Evolutionary conservation across 2,888 invertebrate genomes (phyloP), one percentile per base, ranked within the genome.

Genomic region (Malthinus seriepunctatus): DNA sequence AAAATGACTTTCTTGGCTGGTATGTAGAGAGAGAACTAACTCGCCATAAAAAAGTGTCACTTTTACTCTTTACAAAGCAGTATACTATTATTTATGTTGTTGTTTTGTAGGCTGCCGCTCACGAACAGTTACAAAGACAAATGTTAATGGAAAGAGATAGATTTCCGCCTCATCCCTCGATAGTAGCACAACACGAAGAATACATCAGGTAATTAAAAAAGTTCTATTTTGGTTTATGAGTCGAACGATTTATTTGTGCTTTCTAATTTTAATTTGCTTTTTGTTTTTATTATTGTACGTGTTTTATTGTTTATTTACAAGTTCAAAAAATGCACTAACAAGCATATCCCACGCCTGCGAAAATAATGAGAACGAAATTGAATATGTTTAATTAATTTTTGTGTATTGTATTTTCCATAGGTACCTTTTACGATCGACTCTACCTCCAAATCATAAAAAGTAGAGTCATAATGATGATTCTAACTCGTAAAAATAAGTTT

Each of bases 101-200:
- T 58, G 53, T 56, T 76, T n/a, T 83, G 69, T 86, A 89, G 78
- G 87, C 86, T 66, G 89, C 88, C 34, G 91, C 92, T 63, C 92
- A 93, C 73, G 93, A 93, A 78, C 92, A 92, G 75, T 80, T 93
- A 64, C 92, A 93, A 79, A 85, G 93, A 66, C 93, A 93, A 75
- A 83, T 93, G 79, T 81, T 93, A 78, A 73, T 93, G 79, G 93
- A 93, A 77, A 84, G 93, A 64, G 93, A 93, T 75, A 83, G 91
- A 65, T 86, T 84, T 73, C 84, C 82, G 54, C 84, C 83, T 42
- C 87, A 87, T 72, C 84, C 86, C 37, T 83, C 84, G 23, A 79
- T 87, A 59, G 83, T 86, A 50, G 86, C 86, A 23, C 86, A 86
- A 69, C 86, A 87, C 72, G 87, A 87, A 74, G 86, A 87, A 74